Evolutionary conservation across 2,797 vertebrate species (phyloP).

Genomic region (Taeniopygia guttata): DNA sequence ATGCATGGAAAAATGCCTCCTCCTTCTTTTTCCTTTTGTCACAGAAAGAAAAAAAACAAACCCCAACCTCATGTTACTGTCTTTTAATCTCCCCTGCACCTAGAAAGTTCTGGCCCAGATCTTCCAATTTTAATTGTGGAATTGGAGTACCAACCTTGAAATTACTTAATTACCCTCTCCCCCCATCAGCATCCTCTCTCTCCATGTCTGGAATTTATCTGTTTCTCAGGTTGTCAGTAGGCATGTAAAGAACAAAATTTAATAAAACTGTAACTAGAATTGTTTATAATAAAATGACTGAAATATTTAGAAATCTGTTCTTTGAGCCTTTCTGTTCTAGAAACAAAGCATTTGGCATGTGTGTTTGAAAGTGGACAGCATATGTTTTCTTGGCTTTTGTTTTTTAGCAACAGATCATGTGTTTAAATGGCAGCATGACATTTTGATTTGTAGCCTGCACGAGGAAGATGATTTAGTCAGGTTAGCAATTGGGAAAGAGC

Average conservation of each 20-base stretch:
- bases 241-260: not conserved
- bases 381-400: not conserved
- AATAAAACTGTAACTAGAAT: not conserved
- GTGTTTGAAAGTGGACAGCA: not conserved
- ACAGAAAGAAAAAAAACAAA: not conserved
- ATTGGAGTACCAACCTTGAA: not conserved
- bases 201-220: not conserved
- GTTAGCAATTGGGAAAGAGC: not conserved
- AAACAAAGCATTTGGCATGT: not conserved
- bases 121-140: not conserved
- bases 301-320: not conserved
- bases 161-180: not conserved
- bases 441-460: not conserved
- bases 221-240: not conserved
- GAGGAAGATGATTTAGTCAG: slow-evolving; percentile 3
- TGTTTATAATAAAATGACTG: not conserved
- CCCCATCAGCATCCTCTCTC: not conserved
- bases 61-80: not conserved
- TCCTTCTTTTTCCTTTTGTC: not conserved
- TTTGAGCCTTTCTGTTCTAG: not conserved
- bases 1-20: not conserved
- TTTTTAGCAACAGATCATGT: not conserved
- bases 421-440: slow-evolving; percentile 3
- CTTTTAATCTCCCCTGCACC: not conserved
- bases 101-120: not conserved